A percentile compares a stretch with the other conserved stretches of the same genome.
Evolutionary conservation across 2,113 vertebrate genomes (phyloP).

Genomic region (Grus americana): DNA sequence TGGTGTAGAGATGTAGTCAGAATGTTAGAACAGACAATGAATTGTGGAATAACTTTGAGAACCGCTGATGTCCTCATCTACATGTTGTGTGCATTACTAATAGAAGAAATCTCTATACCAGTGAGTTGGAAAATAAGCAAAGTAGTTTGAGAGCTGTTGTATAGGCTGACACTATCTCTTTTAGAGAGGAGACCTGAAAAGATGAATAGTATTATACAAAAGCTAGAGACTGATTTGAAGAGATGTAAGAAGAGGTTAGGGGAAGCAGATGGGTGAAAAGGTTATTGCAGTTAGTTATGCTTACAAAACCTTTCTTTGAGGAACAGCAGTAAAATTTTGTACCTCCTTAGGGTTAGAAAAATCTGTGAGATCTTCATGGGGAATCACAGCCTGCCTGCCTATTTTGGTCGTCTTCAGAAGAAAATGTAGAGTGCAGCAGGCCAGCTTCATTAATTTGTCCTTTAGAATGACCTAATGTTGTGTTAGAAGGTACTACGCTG

Average conservation of each 20-base stretch:
- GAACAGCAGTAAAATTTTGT: neutral
- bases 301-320: neutral
- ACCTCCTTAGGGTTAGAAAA: neutral
- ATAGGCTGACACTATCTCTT: neutral
- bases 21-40: neutral
- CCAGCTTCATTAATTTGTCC: neutral
- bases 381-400: neutral
- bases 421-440: neutral
- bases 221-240: neutral
- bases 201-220: neutral
- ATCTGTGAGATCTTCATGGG: neutral
- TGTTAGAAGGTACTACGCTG: neutral
- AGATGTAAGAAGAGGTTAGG: neutral
- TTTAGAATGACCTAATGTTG: neutral
- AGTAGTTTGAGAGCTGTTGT: neutral
- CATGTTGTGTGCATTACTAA: neutral
- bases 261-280: neutral
- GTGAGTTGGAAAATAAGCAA: neutral
- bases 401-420: neutral
- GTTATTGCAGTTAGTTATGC: neutral
- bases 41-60: neutral
- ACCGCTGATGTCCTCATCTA: neutral
- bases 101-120: neutral
- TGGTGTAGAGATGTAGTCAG: neutral
- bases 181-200: neutral